phyloP scores from a whole-genome alignment of 1,140 invertebrate species.

The Oreohelix idahoensis region DNA sequence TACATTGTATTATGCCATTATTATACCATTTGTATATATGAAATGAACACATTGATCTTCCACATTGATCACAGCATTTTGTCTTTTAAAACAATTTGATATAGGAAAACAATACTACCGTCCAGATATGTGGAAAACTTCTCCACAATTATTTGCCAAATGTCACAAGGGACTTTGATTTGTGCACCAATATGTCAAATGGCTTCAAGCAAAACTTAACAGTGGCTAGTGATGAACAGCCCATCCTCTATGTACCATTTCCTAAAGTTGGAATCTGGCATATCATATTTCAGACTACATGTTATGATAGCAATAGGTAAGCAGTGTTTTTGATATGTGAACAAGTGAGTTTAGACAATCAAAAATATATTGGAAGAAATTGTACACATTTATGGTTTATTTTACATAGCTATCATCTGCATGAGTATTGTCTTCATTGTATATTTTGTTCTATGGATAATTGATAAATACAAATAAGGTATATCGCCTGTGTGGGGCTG shows the following conservation, averaged over 20 bases:
- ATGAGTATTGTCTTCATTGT: too few species aligned
- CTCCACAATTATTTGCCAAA: slow-evolving; percentile 21
- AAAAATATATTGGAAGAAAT: too few species aligned
- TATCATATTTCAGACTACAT: slow-evolving; percentile 59
- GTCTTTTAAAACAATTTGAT: background rate
- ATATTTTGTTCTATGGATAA: too few species aligned
- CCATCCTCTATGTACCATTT: slow-evolving; percentile 53
- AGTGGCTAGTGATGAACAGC: background rate
- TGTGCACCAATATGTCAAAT: background rate
- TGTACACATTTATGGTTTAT: too few species aligned
- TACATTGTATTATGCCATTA: too few species aligned
- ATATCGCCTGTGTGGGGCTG: too few species aligned
- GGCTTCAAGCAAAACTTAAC: background rate
- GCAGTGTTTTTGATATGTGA: background rate
- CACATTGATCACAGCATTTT: too few species aligned
- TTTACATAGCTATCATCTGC: too few species aligned
- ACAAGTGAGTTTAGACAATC: too few species aligned
- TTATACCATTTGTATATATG: too few species aligned
- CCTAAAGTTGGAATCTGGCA: slow-evolving; percentile 78
- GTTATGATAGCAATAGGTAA: slow-evolving; percentile 47
- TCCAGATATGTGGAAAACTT: slow-evolving; percentile 19
- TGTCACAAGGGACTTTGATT: slow-evolving; percentile 11
- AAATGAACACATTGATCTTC: too few species aligned
- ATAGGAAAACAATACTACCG: background rate
- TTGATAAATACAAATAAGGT: too few species aligned